phyloP scores from a whole-genome alignment of 2,888 invertebrate genomes.

The Agelastica alni region DNA sequence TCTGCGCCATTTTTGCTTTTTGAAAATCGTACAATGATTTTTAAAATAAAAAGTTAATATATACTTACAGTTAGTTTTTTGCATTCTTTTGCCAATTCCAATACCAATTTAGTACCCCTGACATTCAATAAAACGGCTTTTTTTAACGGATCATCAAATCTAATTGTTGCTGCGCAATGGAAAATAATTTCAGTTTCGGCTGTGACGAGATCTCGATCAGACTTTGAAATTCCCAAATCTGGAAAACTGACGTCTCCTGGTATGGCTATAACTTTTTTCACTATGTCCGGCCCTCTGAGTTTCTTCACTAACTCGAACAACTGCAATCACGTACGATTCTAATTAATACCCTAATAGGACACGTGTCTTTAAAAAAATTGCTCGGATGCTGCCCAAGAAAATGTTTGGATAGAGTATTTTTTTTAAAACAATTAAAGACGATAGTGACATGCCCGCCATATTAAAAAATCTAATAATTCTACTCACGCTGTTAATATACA shows the following conservation, averaged over 20 bases:
- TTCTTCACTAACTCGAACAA: constrained; percentile 75
- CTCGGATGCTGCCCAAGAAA: too few species aligned
- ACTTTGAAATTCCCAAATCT: constrained; percentile 70
- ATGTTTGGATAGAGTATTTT: too few species aligned
- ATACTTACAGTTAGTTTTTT: constrained; percentile 70
- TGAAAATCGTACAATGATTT: too few species aligned
- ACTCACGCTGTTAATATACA: too few species aligned
- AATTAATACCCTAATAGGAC: too few species aligned
- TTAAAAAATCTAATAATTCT: too few species aligned
- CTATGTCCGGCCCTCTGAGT: constrained; percentile 64
- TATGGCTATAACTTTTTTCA: constrained; percentile 72
- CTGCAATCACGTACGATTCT: too few species aligned
- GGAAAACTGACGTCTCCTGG: constrained; percentile 72
- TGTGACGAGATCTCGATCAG: constrained; percentile 66
- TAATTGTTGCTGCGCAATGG: constrained; percentile 75
- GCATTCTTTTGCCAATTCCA: constrained; percentile 78
- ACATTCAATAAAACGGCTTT: constrained; percentile 91
- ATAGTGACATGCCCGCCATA: too few species aligned
- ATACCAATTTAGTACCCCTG: constrained; percentile 84
- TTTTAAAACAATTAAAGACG: too few species aligned
- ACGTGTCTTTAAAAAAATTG: too few species aligned
- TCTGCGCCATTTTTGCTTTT: background rate
- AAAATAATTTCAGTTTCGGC: constrained; percentile 82
- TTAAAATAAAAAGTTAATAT: too few species aligned
- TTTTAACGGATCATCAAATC: constrained; percentile 90